Percentiles rank a stretch among this genome's conserved stretches.
phyloP scores from a whole-genome alignment of 2,797 vertebrate species.

The Gallinago solitaria region DNA sequence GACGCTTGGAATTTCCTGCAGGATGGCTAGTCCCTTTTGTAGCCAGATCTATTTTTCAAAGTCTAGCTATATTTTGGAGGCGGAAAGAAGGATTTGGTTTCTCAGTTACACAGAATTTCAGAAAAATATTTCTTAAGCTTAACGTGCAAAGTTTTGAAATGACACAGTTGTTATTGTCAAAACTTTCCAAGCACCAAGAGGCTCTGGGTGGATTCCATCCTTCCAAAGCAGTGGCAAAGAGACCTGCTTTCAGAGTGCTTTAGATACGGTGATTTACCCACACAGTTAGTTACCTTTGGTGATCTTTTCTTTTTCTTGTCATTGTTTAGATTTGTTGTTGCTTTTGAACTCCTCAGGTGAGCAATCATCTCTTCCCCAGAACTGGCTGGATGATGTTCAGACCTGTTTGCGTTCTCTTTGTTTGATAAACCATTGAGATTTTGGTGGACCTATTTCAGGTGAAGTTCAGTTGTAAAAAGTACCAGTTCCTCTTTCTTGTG shows the following conservation, averaged over 20 bases:
- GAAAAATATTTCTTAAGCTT: constrained; percentile 47
- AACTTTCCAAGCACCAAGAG: constrained; percentile 37
- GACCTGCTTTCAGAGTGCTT: not conserved
- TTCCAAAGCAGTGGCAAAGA: constrained; percentile 34
- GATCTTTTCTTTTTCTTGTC: not conserved
- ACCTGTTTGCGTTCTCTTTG: not conserved
- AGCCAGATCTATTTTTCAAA: constrained; percentile 23
- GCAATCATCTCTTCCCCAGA: not conserved
- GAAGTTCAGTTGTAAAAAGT: not conserved
- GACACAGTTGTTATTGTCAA: constrained; percentile 49
- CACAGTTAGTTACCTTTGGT: not conserved
- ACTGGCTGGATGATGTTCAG: not conserved
- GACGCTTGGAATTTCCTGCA: constrained; percentile 33
- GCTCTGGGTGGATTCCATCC: constrained; percentile 24
- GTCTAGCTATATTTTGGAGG: not conserved
- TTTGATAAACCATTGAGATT: not conserved
- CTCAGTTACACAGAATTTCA: constrained; percentile 35
- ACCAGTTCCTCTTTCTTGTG: not conserved
- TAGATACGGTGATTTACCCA: not conserved
- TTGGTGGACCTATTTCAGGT: not conserved
- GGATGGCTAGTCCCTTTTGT: not conserved
- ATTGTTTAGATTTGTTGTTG: not conserved
- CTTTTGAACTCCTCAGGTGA: not conserved
- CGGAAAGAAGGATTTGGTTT: constrained; percentile 34
- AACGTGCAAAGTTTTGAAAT: constrained; percentile 45